phyloP scores from a whole-genome alignment of 2,113 vertebrate species.

The Nesoenas mayeri region DNA sequence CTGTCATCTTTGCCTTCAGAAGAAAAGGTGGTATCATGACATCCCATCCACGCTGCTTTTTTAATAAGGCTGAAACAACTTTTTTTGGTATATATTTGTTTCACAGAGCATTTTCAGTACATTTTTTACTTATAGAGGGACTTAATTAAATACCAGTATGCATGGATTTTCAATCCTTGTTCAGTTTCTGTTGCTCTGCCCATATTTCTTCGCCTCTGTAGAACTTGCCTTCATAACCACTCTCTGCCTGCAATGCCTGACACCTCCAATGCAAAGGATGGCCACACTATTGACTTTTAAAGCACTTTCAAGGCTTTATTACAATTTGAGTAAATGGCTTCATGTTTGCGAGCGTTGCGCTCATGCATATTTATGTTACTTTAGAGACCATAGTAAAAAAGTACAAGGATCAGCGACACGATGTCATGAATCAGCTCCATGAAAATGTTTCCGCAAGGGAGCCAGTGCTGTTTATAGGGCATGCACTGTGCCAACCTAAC shows the following conservation, averaged over 20 bases:
- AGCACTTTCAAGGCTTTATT: neutral
- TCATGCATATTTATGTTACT: neutral
- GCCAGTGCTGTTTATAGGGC: neutral
- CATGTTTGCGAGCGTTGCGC: neutral
- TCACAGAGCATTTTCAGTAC: neutral
- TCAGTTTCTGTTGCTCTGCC: neutral
- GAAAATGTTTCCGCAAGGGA: neutral
- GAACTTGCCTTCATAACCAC: neutral
- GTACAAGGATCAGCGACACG: neutral
- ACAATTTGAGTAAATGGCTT: neutral
- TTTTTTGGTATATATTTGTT: neutral
- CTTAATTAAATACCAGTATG: neutral
- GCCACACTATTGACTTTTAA: neutral
- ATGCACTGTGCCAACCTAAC: rapidly evolving
- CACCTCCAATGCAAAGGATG: neutral
- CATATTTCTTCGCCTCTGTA: neutral
- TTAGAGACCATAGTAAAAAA: neutral
- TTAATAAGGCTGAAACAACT: neutral
- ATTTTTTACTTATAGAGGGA: neutral
- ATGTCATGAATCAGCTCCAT: neutral
- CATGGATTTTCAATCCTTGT: neutral
- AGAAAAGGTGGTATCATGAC: neutral
- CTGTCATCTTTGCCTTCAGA: neutral
- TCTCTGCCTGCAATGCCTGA: neutral
- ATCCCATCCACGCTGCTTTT: neutral